phyloP scores from a whole-genome alignment of 2,113 vertebrate species.

The Aleadryas rufinucha region DNA sequence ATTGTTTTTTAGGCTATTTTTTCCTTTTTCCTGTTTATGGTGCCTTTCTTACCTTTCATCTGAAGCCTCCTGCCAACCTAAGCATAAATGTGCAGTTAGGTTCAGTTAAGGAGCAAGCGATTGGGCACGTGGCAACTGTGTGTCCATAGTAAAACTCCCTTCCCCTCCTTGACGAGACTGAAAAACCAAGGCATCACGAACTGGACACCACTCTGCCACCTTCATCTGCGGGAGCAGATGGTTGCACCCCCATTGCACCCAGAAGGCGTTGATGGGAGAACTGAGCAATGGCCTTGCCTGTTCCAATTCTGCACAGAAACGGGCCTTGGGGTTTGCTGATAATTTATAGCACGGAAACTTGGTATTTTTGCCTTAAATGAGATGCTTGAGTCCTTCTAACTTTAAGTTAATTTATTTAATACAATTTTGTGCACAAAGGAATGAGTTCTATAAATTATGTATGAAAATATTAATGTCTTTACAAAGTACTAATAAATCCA shows the following conservation, averaged over 20 bases:
- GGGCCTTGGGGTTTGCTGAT: slow-evolving; percentile 59
- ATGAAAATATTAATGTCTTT: slow-evolving; percentile 82
- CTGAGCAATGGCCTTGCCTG: neutral
- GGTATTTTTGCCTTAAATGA: slow-evolving; percentile 88
- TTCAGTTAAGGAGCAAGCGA: neutral
- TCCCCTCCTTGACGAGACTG: neutral
- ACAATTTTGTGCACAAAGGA: slow-evolving; percentile 83
- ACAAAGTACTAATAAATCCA: slow-evolving; percentile 83
- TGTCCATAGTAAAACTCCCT: neutral
- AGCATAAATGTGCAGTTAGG: slow-evolving; percentile 25
- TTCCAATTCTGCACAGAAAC: neutral
- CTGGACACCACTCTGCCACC: neutral
- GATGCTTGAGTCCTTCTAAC: slow-evolving; percentile 86
- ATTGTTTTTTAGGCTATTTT: slow-evolving; percentile 11
- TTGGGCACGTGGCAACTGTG: neutral
- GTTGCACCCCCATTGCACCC: neutral
- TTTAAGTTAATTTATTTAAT: slow-evolving; percentile 92
- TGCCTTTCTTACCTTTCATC: slow-evolving; percentile 81
- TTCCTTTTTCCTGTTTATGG: slow-evolving; percentile 66
- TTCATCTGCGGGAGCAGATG: neutral
- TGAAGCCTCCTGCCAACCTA: slow-evolving; percentile 36
- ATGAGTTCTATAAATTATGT: slow-evolving; percentile 82
- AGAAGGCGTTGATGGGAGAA: neutral
- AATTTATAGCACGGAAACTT: slow-evolving; percentile 84
- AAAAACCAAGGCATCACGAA: slow-evolving; percentile 31